Evolutionary conservation across 2,888 invertebrate genomes (phyloP).

Genomic region (Tenthredo mesomela): DNA sequence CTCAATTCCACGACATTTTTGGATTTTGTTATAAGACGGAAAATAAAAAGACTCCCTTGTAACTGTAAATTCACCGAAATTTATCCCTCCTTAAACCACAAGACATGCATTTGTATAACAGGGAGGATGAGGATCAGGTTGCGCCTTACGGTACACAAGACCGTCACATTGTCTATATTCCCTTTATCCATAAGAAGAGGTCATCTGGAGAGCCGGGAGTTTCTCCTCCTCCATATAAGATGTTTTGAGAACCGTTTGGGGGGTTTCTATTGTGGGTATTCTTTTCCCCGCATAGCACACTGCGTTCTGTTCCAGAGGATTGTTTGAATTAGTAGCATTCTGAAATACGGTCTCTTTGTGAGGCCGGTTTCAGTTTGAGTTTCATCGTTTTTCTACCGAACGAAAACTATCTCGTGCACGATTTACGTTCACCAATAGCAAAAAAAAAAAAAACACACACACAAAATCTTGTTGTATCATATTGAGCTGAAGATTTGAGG

Average conservation of each 20-base stretch:
- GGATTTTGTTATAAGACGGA: not conserved
- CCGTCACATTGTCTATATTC: slow-evolving; percentile 51
- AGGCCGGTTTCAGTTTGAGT: slow-evolving; percentile 48
- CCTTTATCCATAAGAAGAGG: slow-evolving; percentile 48
- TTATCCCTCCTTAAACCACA: not conserved
- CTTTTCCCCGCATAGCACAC: slow-evolving; percentile 38
- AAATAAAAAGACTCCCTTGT: slow-evolving; percentile 16
- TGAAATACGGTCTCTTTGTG: slow-evolving; percentile 42
- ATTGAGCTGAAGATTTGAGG: not conserved
- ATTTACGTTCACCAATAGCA: not conserved
- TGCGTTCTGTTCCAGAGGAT: slow-evolving; percentile 21
- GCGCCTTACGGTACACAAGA: slow-evolving; percentile 50
- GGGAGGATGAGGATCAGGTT: slow-evolving; percentile 48
- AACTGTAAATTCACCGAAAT: slow-evolving; percentile 26
- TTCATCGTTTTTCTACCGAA: slow-evolving; percentile 10
- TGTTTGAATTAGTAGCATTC: slow-evolving; percentile 51
- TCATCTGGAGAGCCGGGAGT: slow-evolving; percentile 38
- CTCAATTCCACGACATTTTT: not conserved
- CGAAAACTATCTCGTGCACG: slow-evolving; percentile 54
- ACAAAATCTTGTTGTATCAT: too few species aligned
- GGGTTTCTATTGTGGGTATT: slow-evolving; percentile 48
- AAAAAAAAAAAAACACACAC: not conserved
- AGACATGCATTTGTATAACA: slow-evolving; percentile 1
- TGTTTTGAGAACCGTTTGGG: slow-evolving; percentile 38
- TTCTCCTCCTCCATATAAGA: slow-evolving; percentile 1